phyloP scores from a whole-genome alignment of 2,797 vertebrate genomes.

The Hephaestus fuliginosus region DNA sequence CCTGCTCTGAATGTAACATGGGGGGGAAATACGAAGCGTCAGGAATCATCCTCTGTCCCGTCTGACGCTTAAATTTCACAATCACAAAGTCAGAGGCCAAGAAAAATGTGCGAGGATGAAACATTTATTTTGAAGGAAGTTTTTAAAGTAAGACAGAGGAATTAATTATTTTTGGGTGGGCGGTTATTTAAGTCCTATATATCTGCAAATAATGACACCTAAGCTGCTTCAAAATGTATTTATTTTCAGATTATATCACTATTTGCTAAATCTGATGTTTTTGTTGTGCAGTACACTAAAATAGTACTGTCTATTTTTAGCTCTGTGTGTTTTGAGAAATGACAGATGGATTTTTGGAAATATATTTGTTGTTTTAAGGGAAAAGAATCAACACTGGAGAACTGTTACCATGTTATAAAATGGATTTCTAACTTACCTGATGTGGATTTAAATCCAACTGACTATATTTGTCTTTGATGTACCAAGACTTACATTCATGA shows the following conservation, averaged over 20 bases:
- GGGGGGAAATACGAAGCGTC: conserved; percentile 6
- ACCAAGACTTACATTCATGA: conserved; percentile 33
- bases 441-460: conserved; percentile 19
- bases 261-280: conserved; percentile 16
- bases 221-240: conserved; percentile 45
- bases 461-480: neutral
- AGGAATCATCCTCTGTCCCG: conserved; percentile 11
- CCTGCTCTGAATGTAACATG: neutral
- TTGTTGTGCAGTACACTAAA: conserved; percentile 37
- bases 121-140: conserved; percentile 7
- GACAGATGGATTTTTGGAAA: conserved; percentile 8
- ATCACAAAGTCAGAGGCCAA: conserved; percentile 43
- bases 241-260: conserved; percentile 47
- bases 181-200: conserved; percentile 11
- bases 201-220: conserved; percentile 8
- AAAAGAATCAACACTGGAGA: conserved; percentile 47
- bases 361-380: conserved; percentile 24
- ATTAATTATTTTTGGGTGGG: neutral
- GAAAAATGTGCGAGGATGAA: conserved; percentile 30
- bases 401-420: conserved; percentile 32
- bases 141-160: conserved; percentile 17
- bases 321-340: conserved; percentile 37
- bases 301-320: conserved; percentile 46
- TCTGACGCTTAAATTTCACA: conserved; percentile 20
- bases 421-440: neutral